Base-by-base conservation (phyloP, 1,140 invertebrate species). In the Delia radicum region DNA sequence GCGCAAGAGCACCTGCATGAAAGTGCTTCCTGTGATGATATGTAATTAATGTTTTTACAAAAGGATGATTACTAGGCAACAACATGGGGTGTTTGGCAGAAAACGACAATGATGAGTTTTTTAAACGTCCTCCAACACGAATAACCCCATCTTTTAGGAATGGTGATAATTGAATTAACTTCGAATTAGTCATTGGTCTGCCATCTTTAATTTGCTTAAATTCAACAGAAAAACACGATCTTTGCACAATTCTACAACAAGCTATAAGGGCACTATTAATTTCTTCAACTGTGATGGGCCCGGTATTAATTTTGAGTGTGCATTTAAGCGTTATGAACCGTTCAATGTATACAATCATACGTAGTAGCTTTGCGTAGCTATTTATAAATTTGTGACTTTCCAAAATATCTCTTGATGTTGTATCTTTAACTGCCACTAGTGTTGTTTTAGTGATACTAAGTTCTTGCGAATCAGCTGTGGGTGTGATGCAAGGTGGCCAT, bases 21-120 rank as follows among this genome's bases (percentile, higher is more conserved):
- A 69, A 24, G 13, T 48, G 5, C 2, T 37, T 31, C 28, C 28
- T 26, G 61, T 67, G 46, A 33, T 24, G 29, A 18, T 42, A 5
- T 13, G 3, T 55, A 26, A 75, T 63, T 1, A 75, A 15, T 15
- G 29, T 27, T 10, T 5, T 3, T n/a, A 29, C 15, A n/a, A 75
- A 65, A 8, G 61, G 74, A 26, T 75, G 29, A 27, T 26, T 1
- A 15, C 42, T 71, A 26, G 74, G 65, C 26, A 75, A 75, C 8
- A 75, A 8, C 4, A 75, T 75, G 0, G 63, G 74, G 24, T 75
- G 65, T 6, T 26, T 37, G 2, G 33, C 33, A 27, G 46, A 15
- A 6, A 67, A 65, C 10, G 29, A 26, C 12, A 65, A 15, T 8
- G 18, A 21, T 46, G 74, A 37, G 28, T 65, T 28, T 2, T 46